Base-by-base conservation (phyloP, 2,888 invertebrate genomes). In the Proisotoma minuta region DNA sequence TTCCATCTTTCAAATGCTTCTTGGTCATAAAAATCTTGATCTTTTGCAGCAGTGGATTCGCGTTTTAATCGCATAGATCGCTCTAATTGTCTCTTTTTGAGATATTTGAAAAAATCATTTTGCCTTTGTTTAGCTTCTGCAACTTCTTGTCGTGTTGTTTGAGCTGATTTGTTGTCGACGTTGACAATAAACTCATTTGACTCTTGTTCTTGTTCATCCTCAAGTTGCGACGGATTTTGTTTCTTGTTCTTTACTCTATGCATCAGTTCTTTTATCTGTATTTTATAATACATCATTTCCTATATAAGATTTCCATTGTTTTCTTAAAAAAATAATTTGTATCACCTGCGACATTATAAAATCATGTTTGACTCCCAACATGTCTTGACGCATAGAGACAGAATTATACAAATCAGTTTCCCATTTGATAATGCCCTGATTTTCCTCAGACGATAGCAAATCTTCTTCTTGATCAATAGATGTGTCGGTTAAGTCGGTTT, bases 351-450 rank as follows among this genome's bases (percentile, higher is more conserved):
- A 80, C 82, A 88, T 83, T 48, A 89, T 86, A 60, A 78, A 79
- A 0, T 78, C 77, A 73, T 87, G 87, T 76, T 89, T 83, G 51
- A 91, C 77, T 0, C 87, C 87, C 40, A 85, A 82, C 3, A 88
- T 83, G 77, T 85, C 84, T 68, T 88, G 82, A 1, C 84, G 83
- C 88, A 90, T 90, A 22, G 18, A 39, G 10, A 12, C 15, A 23
- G 40, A 15, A 15, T 18, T 23, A 22, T 52, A 29, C 3, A 29
- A 20, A 4, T 27, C 28, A 8, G 12, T 28, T 28, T 59, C 61
- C 1, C 53, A 43, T 22, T 20, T 54, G 15, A 58, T 26, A 15
- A 34, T 15, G 8, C 15, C 8, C 15, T 34, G 8, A 34, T 8
- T 15, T 34, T 62, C 47, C 5, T 47, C 47, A 5, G 47, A 47